Percentiles rank a stretch among this genome's conserved stretches.
phyloP scores from a whole-genome alignment of 2,797 vertebrate species.

The Thamnophis elegans region DNA sequence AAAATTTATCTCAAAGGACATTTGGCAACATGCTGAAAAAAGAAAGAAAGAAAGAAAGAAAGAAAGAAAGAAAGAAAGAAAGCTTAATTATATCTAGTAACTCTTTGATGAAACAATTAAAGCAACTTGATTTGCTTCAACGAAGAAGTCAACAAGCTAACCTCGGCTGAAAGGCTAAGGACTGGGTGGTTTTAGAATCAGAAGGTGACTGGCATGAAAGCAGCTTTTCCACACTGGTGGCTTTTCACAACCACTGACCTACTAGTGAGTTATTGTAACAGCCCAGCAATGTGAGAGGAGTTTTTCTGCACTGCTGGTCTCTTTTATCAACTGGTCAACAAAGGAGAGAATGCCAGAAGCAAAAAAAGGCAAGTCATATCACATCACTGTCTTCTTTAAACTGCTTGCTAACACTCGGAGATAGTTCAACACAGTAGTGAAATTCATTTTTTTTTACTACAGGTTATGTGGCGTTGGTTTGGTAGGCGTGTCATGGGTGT shows the following conservation, averaged over 20 bases:
- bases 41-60: rapidly evolving
- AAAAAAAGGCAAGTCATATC: background rate
- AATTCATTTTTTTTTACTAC: no score
- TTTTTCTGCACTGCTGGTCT: background rate
- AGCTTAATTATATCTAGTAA: background rate
- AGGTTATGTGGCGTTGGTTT: no score
- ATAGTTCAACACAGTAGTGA: background rate
- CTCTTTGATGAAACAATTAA: background rate
- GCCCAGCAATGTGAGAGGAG: background rate
- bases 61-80: background rate
- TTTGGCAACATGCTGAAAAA: background rate
- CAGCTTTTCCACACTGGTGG: background rate
- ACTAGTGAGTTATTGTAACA: background rate
- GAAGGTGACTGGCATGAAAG: background rate
- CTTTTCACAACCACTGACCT: background rate
- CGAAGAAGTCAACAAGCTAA: background rate
- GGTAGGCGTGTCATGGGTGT: no score
- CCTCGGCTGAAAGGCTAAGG: background rate
- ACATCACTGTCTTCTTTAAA: background rate
- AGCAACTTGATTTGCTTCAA: background rate
- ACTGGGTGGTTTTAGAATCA: background rate
- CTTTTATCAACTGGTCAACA: background rate
- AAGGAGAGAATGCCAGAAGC: background rate
- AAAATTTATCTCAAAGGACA: background rate
- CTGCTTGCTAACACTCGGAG: background rate